A percentile compares a stretch with the other conserved stretches of the same genome.
Conservation (phyloP, 2,888 invertebrate genomes). For the Drosophila anceps region DNA sequence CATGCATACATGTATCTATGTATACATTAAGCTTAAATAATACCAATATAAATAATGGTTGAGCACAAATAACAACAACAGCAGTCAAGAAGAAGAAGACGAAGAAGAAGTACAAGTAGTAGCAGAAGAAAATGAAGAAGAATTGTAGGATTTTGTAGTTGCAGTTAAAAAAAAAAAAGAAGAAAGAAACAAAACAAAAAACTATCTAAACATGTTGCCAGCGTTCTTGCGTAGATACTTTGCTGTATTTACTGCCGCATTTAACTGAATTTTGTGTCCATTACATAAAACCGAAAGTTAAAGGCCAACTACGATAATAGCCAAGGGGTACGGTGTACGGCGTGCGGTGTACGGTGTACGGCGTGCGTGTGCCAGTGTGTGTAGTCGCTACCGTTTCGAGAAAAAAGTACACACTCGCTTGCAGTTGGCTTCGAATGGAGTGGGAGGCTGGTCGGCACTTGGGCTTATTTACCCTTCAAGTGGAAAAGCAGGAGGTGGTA, state of each 20-base stretch:
- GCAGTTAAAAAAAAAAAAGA: slow-evolving; percentile 1
- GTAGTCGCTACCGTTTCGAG: slow-evolving; percentile 41
- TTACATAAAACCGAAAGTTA: slow-evolving; percentile 71
- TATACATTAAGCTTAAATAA: slow-evolving; percentile 56
- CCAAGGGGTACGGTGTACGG: neutral
- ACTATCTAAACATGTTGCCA: slow-evolving; percentile 59
- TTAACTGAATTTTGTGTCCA: slow-evolving; percentile 62
- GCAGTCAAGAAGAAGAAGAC: slow-evolving; percentile 2
- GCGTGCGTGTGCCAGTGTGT: neutral
- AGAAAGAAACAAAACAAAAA: too few relatives aligned
- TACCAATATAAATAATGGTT: slow-evolving; percentile 60
- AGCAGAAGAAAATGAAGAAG: slow-evolving; percentile 13
- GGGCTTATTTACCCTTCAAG: slow-evolving; percentile 58
- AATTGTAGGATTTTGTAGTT: slow-evolving; percentile 22
- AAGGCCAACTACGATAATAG: slow-evolving; percentile 37
- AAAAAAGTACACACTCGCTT: slow-evolving; percentile 29
- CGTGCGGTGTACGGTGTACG: neutral
- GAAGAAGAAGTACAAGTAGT: neutral
- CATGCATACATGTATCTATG: neutral
- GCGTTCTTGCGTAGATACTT: slow-evolving; percentile 38
- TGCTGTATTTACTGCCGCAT: slow-evolving; percentile 47
- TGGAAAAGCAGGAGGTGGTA: slow-evolving; percentile 19
- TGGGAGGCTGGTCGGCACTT: slow-evolving; percentile 46
- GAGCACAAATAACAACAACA: slow-evolving; percentile 48
- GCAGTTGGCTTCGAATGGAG: slow-evolving; percentile 23